phyloP scores from a whole-genome alignment of 2,113 vertebrate species.

The Oncorhynchus kisutch region DNA sequence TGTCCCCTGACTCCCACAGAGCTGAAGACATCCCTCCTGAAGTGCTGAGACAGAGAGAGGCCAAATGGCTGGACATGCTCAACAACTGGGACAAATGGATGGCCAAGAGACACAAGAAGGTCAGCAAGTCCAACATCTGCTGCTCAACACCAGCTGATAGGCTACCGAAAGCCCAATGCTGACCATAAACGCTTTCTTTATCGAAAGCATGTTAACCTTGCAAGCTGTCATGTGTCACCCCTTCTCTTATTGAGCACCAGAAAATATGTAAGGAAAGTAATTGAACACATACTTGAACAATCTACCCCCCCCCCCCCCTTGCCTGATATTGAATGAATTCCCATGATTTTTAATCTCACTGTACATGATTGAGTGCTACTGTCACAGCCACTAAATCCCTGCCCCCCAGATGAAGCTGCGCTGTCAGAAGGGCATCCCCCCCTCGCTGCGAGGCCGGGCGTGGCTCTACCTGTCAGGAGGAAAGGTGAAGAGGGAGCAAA shows the following conservation, averaged over 20 bases:
- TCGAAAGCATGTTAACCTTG: background rate
- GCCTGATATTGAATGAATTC: background rate
- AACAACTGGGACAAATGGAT: conserved; percentile 99
- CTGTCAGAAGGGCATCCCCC: conserved; percentile 97
- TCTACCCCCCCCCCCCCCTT: background rate
- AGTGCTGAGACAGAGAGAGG: conserved; percentile 89
- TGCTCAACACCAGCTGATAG: background rate
- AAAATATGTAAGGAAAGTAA: too few relatives aligned
- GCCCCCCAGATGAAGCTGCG: conserved; percentile 84
- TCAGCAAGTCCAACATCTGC: conserved; percentile 42
- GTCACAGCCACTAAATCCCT: too few relatives aligned
- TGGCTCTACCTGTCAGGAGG: conserved; percentile 96
- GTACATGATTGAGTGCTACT: too few relatives aligned
- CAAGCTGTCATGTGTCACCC: background rate
- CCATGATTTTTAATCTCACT: background rate
- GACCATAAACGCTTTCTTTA: too few relatives aligned
- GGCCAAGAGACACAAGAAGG: conserved; percentile 98
- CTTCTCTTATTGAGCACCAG: background rate
- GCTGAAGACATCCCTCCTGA: conserved; percentile 84
- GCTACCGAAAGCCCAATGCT: too few relatives aligned
- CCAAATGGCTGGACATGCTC: conserved; percentile 98
- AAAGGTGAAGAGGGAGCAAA: conserved; percentile 91
- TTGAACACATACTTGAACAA: background rate
- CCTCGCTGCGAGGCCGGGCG: conserved; percentile 89
- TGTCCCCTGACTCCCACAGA: conserved; percentile 30